Evolutionary conservation across 1,140 invertebrate species (phyloP).

Genomic region (Pogonomyrmex californicus): DNA sequence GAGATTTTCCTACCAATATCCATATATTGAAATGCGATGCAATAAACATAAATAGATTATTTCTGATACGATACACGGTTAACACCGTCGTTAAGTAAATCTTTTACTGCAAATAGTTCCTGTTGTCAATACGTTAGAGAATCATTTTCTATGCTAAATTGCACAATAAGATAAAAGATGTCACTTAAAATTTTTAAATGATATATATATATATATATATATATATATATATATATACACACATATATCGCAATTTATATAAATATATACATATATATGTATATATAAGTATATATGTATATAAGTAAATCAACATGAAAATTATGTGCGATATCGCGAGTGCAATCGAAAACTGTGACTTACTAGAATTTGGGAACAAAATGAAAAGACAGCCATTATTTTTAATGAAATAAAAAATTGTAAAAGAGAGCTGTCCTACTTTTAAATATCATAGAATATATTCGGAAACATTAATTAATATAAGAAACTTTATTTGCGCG

Average conservation of each 20-base stretch:
- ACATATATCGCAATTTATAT: too few species aligned
- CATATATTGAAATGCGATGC: conserved; percentile 47
- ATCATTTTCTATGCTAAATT: conserved; percentile 1
- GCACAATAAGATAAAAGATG: conserved; percentile 18
- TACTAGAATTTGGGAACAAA: conserved; percentile 13
- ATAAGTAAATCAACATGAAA: conserved; percentile 23
- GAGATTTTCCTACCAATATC: conserved; percentile 43
- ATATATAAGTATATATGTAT: conserved; percentile 36
- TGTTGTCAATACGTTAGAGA: background rate
- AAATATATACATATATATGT: background rate
- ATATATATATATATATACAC: background rate
- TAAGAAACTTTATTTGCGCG: conserved; percentile 51
- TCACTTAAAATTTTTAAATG: background rate
- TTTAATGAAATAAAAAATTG: conserved; percentile 12
- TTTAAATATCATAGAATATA: conserved; percentile 17
- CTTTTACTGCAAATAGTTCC: conserved; percentile 24
- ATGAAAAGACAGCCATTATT: conserved; percentile 11
- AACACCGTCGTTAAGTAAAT: conserved; percentile 50
- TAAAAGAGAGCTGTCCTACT: conserved; percentile 17
- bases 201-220: too few species aligned
- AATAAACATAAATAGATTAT: conserved; percentile 55
- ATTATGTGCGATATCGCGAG: background rate
- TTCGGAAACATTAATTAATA: conserved; percentile 48
- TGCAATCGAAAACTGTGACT: conserved; percentile 14
- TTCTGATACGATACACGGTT: conserved; percentile 69